Conservation (phyloP, 2,797 vertebrate species). For the Pampus argenteus region DNA sequence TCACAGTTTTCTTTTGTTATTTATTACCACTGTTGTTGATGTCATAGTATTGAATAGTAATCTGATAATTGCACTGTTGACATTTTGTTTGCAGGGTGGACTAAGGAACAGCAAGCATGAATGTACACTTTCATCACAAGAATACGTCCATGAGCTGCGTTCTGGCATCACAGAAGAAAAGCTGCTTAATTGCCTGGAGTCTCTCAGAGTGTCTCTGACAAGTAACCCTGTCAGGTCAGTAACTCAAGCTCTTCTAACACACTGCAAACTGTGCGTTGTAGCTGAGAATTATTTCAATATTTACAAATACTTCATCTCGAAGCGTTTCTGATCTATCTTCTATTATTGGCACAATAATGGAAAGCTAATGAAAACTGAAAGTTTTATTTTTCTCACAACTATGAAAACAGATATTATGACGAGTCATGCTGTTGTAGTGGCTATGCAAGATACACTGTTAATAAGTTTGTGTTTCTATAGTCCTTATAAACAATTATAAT, state of each 20-base stretch:
- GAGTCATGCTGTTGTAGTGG: not conserved
- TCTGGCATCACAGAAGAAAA: conserved; percentile 97
- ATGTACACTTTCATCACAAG: conserved; percentile 95
- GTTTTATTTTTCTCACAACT: not conserved
- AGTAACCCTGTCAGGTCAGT: conserved; percentile 99
- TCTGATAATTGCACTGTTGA: conserved; percentile 33
- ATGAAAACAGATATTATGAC: not conserved
- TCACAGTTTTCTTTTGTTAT: conserved; percentile 5
- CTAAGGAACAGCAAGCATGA: conserved; percentile 98
- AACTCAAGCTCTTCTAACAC: not conserved
- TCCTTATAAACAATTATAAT: too few relatives aligned
- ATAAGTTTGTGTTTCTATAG: not conserved
- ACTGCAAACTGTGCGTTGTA: not conserved
- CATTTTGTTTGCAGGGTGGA: conserved; percentile 88
- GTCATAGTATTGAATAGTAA: not conserved
- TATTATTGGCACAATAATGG: not conserved
- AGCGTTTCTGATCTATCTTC: not conserved
- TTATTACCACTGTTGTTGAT: not conserved
- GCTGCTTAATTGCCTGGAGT: conserved; percentile 97
- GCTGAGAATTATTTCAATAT: not conserved
- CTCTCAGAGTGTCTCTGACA: conserved; percentile 96
- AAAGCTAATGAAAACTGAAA: not conserved
- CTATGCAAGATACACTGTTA: conserved; percentile 1
- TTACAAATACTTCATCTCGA: not conserved
- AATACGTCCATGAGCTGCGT: conserved; percentile 96